phyloP scores from a whole-genome alignment of 2,888 invertebrate genomes.

The Eudemis profundana region DNA sequence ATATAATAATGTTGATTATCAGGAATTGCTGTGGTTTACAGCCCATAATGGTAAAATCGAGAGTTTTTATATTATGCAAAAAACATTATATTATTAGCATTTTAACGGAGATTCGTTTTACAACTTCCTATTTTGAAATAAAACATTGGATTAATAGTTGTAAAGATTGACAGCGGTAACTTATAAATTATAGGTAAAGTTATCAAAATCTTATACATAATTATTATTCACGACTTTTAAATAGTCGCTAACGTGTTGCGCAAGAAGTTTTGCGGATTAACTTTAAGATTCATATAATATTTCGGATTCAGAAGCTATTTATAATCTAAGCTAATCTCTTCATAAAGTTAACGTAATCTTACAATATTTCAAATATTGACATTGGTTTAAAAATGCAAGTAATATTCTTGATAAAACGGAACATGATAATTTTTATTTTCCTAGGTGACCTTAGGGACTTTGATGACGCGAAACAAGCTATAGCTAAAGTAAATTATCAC shows the following conservation, averaged over 20 bases:
- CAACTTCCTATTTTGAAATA: neutral
- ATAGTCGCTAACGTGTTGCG: neutral
- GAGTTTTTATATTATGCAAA: conserved; percentile 1
- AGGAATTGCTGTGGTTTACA: neutral
- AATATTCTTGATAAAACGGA: neutral
- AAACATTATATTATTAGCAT: neutral
- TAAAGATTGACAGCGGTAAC: neutral
- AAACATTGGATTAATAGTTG: neutral
- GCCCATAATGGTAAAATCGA: neutral
- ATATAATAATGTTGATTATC: neutral
- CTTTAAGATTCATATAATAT: neutral
- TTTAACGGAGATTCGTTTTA: neutral
- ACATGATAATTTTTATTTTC: neutral
- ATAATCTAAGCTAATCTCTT: neutral
- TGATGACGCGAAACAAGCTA: too few relatives aligned
- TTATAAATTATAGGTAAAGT: conserved; percentile 1
- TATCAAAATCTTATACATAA: neutral
- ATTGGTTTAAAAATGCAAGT: neutral
- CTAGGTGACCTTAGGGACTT: too few relatives aligned
- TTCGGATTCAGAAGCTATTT: neutral
- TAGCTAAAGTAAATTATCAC: too few relatives aligned
- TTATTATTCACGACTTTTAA: neutral
- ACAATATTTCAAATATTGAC: conserved; percentile 6
- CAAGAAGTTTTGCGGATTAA: conserved; percentile 2
- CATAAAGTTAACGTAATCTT: neutral